These are phyloP conservation scores for Myotis findleyi DNA, from an alignment of 2,797 vertebrate genomes.

Conservation along the genomic window DNA sequence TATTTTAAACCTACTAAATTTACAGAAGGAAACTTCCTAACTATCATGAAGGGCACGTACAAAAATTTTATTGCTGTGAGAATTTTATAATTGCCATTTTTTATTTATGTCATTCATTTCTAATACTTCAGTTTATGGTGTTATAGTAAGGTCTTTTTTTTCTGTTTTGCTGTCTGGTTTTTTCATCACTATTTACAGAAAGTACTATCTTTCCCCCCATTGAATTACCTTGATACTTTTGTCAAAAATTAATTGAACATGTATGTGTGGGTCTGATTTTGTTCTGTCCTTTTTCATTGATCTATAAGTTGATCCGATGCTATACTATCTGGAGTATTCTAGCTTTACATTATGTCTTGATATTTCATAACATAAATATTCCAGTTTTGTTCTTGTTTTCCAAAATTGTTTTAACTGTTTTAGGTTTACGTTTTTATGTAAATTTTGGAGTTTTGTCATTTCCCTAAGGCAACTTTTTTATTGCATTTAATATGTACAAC, in stretches of 20 bases:
- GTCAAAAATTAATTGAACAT: background rate
- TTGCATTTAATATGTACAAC: background rate
- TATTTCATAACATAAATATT: background rate
- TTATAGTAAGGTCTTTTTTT: background rate
- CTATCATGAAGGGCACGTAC: background rate
- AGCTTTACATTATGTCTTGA: background rate
- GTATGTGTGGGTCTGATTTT: background rate
- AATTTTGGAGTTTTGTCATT: constrained; percentile 9
- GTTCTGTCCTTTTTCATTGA: background rate
- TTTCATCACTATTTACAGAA: background rate
- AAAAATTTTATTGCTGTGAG: background rate
- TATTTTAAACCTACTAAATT: background rate
- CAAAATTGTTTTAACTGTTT: constrained; percentile 15
- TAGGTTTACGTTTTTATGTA: background rate
- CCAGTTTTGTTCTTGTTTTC: background rate
- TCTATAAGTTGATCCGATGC: background rate
- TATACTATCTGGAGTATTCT: background rate
- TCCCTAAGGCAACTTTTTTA: background rate
- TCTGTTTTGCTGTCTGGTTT: background rate
- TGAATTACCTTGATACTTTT: background rate
- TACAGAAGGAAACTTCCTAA: background rate
- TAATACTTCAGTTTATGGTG: background rate
- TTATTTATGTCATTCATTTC: background rate
- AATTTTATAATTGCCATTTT: background rate
- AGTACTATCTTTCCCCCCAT: background rate